Conservation (phyloP, 2,797 vertebrate genomes). For the Rhabdophis nuchalis region DNA sequence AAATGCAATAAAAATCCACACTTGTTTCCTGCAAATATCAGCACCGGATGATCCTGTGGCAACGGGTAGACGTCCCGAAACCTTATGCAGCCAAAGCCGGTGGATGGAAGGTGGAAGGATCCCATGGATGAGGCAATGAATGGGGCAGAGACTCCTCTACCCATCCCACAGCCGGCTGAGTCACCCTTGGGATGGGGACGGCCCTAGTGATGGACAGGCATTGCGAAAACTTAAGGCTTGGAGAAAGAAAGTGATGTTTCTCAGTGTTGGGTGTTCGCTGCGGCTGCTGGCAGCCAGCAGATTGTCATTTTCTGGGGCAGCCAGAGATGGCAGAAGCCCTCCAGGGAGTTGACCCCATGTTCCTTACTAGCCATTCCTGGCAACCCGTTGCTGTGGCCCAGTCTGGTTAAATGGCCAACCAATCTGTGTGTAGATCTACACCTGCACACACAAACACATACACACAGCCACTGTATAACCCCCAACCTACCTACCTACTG, state of each 20-base stretch:
- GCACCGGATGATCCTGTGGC: background rate
- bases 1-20: background rate
- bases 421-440: too few relatives aligned
- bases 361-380: too few relatives aligned
- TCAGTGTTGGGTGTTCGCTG: background rate
- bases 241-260: background rate
- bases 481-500: too few relatives aligned
- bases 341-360: background rate
- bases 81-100: background rate
- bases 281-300: background rate
- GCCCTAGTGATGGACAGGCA: too few relatives aligned
- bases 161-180: background rate
- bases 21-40: background rate
- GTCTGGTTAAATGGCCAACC: too few relatives aligned
- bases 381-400: too few relatives aligned
- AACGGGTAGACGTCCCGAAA: background rate
- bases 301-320: background rate
- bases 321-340: background rate
- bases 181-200: background rate
- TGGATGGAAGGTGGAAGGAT: background rate
- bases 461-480: too few relatives aligned
- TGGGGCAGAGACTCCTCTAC: background rate
- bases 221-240: background rate
- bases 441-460: too few relatives aligned
- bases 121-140: background rate